Conservation (phyloP, 2,797 vertebrate genomes). For the Ciconia nigra region DNA sequence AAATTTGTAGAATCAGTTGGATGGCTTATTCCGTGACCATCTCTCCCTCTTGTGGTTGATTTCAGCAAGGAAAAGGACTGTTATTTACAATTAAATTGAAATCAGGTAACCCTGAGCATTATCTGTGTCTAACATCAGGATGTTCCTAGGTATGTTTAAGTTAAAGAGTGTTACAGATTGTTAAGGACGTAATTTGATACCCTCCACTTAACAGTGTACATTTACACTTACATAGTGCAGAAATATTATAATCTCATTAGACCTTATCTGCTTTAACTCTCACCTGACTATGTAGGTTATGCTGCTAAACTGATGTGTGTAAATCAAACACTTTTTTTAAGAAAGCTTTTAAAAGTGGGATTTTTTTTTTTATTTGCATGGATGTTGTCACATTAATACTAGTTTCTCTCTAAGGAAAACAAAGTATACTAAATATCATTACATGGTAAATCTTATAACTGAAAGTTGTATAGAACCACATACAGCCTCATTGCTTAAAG, state of each 20-base stretch:
- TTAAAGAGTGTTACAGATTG: background rate
- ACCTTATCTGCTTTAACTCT: background rate
- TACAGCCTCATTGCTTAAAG: background rate
- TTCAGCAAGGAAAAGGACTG: background rate
- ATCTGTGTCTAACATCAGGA: background rate
- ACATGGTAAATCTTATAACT: background rate
- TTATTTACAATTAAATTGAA: background rate
- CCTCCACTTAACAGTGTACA: fast-evolving
- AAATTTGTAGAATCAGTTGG: background rate
- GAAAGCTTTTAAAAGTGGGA: background rate
- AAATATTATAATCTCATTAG: background rate
- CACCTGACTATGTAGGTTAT: background rate
- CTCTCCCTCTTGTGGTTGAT: slow-evolving; percentile 44
- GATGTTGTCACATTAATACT: background rate
- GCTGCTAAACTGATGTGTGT: background rate
- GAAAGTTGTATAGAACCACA: background rate
- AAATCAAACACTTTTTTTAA: background rate
- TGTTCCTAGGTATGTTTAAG: background rate
- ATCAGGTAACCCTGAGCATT: background rate
- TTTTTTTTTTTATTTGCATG: background rate
- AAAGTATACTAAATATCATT: background rate
- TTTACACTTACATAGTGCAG: background rate
- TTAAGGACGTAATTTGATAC: background rate
- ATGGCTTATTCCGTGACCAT: background rate
- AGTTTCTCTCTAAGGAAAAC: background rate